Conservation (phyloP, 1,140 invertebrate species). For the Eueides isabella region DNA sequence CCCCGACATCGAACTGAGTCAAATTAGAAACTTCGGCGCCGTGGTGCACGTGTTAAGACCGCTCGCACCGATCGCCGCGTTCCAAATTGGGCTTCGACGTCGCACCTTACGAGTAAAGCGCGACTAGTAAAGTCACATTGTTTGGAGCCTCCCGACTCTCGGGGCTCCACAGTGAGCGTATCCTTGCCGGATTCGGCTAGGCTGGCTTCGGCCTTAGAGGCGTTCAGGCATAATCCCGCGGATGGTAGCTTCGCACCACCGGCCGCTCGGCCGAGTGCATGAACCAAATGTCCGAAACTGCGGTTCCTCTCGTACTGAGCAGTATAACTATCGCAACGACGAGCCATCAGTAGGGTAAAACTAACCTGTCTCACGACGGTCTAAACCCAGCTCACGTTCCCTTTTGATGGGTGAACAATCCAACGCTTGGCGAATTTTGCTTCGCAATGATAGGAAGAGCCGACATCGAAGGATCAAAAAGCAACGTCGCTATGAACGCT, state of each 20-base stretch:
- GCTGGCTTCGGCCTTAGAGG: constrained; percentile 90
- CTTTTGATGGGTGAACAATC: constrained; percentile 91
- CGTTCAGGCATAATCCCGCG: constrained; percentile 92
- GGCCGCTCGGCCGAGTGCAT: constrained; percentile 86
- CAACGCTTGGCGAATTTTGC: constrained; percentile 92
- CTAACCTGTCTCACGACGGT: constrained; percentile 91
- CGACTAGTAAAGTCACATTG: no score
- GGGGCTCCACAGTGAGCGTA: constrained; percentile 52
- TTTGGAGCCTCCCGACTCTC: no score
- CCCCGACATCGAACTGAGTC: constrained; percentile 83
- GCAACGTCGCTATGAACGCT: constrained; percentile 92
- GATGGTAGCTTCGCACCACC: constrained; percentile 91
- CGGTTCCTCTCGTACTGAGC: no score
- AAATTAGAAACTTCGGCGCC: constrained; percentile 62
- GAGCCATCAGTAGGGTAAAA: constrained; percentile 87
- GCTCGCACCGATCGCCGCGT: no score
- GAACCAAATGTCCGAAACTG: no score
- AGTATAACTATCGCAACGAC: no score
- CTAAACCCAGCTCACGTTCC: constrained; percentile 91
- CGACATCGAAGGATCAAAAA: constrained; percentile 94
- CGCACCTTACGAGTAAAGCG: no score
- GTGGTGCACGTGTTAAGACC: no score
- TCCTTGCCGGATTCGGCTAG: constrained; percentile 84
- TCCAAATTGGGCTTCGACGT: no score
- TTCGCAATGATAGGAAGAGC: constrained; percentile 94